Conservation (phyloP, 2,113 vertebrate genomes). For the Erpornis zantholeuca region DNA sequence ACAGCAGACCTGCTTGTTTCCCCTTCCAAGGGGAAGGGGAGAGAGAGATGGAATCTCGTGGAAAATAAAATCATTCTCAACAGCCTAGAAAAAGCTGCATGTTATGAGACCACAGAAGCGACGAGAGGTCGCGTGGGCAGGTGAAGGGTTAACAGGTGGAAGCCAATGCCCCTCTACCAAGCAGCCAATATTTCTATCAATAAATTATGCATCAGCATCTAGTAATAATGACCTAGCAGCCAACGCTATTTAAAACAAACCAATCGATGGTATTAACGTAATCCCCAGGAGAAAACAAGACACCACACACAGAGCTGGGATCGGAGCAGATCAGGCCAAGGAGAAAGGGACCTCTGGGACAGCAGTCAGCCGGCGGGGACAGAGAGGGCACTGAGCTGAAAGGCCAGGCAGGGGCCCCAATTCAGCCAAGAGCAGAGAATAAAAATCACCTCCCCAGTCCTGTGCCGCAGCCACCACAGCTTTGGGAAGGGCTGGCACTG, state of each 20-base stretch:
- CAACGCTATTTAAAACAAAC: slow-evolving; percentile 67
- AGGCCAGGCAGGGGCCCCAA: neutral
- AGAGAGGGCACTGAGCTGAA: neutral
- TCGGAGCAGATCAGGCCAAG: slow-evolving; percentile 43
- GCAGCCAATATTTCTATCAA: slow-evolving; percentile 66
- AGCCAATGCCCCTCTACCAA: slow-evolving; percentile 15
- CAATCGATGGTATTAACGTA: slow-evolving; percentile 60
- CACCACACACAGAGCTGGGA: neutral
- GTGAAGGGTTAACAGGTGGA: slow-evolving; percentile 66
- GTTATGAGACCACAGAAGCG: fast-evolving
- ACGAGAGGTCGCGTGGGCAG: neutral
- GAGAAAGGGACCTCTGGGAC: slow-evolving; percentile 32
- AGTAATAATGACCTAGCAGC: slow-evolving; percentile 63
- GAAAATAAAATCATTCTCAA: neutral
- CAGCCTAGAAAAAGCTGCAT: neutral
- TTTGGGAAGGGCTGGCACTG: fast-evolving
- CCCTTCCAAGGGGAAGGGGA: neutral
- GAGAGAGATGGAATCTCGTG: neutral
- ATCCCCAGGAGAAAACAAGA: slow-evolving; percentile 64
- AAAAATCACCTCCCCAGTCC: neutral
- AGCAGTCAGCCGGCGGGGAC: neutral
- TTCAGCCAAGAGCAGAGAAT: neutral
- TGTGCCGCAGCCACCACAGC: fast-evolving
- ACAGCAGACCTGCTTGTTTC: neutral
- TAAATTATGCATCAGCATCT: slow-evolving; percentile 69